Percentiles rank a stretch among this genome's conserved stretches.
These are phyloP conservation scores for Plebejus anna DNA, from an alignment of 2,888 invertebrate genomes.

Conservation along the genomic window DNA sequence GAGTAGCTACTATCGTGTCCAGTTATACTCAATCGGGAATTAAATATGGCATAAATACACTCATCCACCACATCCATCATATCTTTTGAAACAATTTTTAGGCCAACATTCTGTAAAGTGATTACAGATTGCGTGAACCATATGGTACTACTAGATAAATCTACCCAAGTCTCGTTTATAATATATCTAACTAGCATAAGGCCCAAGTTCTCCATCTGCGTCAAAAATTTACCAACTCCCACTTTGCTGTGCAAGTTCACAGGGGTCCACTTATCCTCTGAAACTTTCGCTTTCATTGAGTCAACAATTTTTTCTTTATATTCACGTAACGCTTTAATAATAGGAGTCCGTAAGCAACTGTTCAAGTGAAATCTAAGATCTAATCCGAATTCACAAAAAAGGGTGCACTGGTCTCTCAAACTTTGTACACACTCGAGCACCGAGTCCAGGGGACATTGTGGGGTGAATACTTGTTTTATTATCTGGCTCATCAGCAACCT, in stretches of 20 bases:
- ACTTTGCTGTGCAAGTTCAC: constrained; percentile 87
- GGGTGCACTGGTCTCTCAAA: constrained; percentile 85
- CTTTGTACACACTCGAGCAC: constrained; percentile 92
- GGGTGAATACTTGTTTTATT: constrained; percentile 93
- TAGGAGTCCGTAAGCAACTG: constrained; percentile 87
- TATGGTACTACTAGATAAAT: constrained; percentile 88
- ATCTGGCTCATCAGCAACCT: constrained; percentile 89
- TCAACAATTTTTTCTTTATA: constrained; percentile 90
- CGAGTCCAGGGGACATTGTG: constrained; percentile 90
- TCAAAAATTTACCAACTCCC: constrained; percentile 83
- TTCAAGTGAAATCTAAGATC: constrained; percentile 96
- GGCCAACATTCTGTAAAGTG: constrained; percentile 86
- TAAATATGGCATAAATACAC: constrained; percentile 86
- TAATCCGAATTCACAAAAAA: constrained; percentile 85
- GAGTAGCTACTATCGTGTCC: constrained; percentile 67
- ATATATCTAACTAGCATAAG: constrained; percentile 83
- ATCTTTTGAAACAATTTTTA: constrained; percentile 87
- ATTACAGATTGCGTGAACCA: constrained; percentile 89
- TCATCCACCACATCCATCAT: constrained; percentile 86
- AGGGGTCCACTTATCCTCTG: constrained; percentile 93
- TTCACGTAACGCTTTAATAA: constrained; percentile 87
- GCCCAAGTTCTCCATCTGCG: constrained; percentile 85
- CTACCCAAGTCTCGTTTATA: constrained; percentile 83
- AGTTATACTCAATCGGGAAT: constrained; percentile 83
- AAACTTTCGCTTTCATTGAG: constrained; percentile 85